Conservation (phyloP, 2,888 invertebrate genomes). For the Lymantria dispar region DNA sequence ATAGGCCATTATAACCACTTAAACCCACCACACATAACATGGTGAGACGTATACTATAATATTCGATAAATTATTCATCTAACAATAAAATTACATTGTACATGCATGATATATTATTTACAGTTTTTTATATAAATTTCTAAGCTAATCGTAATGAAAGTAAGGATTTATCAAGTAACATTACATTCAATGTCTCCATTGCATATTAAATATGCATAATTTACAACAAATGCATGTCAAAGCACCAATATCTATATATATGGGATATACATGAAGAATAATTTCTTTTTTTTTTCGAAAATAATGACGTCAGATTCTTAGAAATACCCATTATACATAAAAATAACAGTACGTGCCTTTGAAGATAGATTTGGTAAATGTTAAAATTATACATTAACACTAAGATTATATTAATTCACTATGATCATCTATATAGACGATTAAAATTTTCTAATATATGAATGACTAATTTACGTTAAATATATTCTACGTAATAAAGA, state of each 20-base stretch:
- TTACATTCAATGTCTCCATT: slow-evolving; percentile 41
- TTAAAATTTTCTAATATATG: slow-evolving; percentile 68
- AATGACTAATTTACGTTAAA: slow-evolving; percentile 48
- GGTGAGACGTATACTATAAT: slow-evolving; percentile 45
- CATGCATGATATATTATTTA: slow-evolving; percentile 63
- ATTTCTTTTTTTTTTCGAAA: slow-evolving; percentile 28
- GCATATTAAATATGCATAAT: slow-evolving; percentile 61
- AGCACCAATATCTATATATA: slow-evolving; percentile 62
- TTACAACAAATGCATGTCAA: slow-evolving; percentile 50
- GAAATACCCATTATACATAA: slow-evolving; percentile 16
- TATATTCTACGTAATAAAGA: slow-evolving; percentile 60
- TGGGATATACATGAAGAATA: slow-evolving; percentile 49
- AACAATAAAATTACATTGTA: slow-evolving; percentile 50
- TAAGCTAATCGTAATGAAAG: slow-evolving; percentile 46
- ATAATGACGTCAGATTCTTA: slow-evolving; percentile 17
- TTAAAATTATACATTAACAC: slow-evolving; percentile 55
- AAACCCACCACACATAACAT: slow-evolving; percentile 34
- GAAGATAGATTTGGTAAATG: slow-evolving; percentile 73
- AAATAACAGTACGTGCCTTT: slow-evolving; percentile 39
- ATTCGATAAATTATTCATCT: slow-evolving; percentile 44
- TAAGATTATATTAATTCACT: slow-evolving; percentile 59
- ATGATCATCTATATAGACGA: slow-evolving; percentile 60
- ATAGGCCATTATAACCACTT: slow-evolving; percentile 48
- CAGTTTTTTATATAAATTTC: slow-evolving; percentile 48
- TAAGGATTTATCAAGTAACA: slow-evolving; percentile 53